Evolutionary conservation across 1,140 invertebrate species (phyloP), one percentile per base, ranked within the genome.

Genomic region (Melanaphis sacchari): DNA sequence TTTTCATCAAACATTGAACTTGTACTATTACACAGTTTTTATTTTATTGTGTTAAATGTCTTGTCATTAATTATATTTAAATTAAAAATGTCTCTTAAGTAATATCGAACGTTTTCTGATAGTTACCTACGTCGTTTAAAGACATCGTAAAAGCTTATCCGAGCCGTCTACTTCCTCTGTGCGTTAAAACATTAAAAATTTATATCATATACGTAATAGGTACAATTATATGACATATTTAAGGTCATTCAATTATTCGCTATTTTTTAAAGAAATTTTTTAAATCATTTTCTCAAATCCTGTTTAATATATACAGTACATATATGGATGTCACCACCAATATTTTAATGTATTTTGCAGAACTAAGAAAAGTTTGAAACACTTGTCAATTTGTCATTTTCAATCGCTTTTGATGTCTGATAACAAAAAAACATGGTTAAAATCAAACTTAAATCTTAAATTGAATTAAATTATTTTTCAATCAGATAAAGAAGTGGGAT

Each of bases 401-500:
- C 59, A n/a, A 66, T 66, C 59, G 31, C n/a, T n/a, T n/a, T 66
- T 66, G 59, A 66, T 66, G 11, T 5, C 31, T 31, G 31, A 66
- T 66, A 5, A n/a, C 59, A 54, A 66, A 59, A 59, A 59, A 66
- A 66, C 9, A n/a, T 66, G 2, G 15, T 76, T n/a, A 0, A 76
- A 76, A 76, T 76, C n/a, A n/a, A 76, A 76, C n/a, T n/a, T 76
- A n/a, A 76, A 76, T n/a, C 31, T 76, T 66, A n/a, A 31, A 66
- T 66, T n/a, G n/a, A 76, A 76, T 76, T n/a, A 76, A n/a, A n/a
- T 76, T 76, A n/a, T 76, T 76, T 76, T 76, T 76, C 59, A 76
- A 76, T 76, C 59, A n/a, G 31, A 76, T 18, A n/a, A n/a, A 36
- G 0, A 76, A 15, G 9, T 76, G 31, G 31, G n/a, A 15, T 21